These are phyloP conservation scores for Anas flavirostris DNA, from an alignment of 2,797 vertebrate genomes.

Conservation along the genomic window DNA sequence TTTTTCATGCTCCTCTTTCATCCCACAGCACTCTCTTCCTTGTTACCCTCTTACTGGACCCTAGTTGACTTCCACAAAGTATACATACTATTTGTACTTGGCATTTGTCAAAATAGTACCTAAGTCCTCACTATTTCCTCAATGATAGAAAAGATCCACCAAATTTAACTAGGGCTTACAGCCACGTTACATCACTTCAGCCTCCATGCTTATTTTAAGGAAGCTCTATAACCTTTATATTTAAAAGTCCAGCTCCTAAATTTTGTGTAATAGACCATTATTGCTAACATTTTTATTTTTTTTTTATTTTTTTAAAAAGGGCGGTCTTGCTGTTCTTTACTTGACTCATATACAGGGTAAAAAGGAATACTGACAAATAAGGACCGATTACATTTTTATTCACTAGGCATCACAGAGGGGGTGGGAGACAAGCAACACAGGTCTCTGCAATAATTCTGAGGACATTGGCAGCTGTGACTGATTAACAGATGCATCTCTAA, in stretches of 20 bases:
- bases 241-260: not conserved
- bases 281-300: not conserved
- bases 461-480: not conserved
- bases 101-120: not conserved
- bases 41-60: not conserved
- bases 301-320: not conserved
- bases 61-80: not conserved
- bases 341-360: not conserved
- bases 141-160: not conserved
- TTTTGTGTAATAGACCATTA: not conserved
- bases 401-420: not conserved
- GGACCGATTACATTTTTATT: not conserved
- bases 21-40: not conserved
- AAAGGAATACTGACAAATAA: not conserved
- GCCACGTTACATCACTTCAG: not conserved
- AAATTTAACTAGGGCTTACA: not conserved
- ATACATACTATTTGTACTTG: not conserved
- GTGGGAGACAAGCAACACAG: no score
- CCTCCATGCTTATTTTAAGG: not conserved
- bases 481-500: not conserved
- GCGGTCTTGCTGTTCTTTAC: not conserved
- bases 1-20: not conserved
- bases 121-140: not conserved
- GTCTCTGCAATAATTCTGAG: not conserved
- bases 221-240: slow-evolving; percentile 1